Base-by-base conservation (phyloP, 1,140 invertebrate genomes). In the Agrilus planipennis region DNA sequence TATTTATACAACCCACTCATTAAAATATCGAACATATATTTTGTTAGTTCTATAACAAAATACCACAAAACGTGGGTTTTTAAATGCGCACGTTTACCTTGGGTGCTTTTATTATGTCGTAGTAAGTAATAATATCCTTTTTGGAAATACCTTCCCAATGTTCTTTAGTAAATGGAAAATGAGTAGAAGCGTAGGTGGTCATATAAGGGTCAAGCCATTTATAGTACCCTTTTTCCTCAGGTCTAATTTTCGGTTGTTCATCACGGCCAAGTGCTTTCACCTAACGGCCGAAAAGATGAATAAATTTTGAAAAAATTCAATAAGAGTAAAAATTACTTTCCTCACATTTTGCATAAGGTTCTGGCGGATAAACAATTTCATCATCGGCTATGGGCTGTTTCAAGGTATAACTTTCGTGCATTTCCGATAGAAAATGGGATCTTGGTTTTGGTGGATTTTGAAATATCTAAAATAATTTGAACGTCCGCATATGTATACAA, bases 121-220 rank as follows among this genome's bases (percentile, higher is more conserved):
- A 62, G 38, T 45, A 53, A 11, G 60, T 62, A 6, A 53, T 29
- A 17, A 62, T 53, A 43, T 62, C 51, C 45, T 57, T 55, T 38
- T 44, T 48, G 5, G 53, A 49, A 4, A 53, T 43, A 34, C 50
- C 51, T 17, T 55, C 41, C 27, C 51, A 38, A 41, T 60, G 44
- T 2, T 53, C 34, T 21, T 37, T 21, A 17, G 34, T 47, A 35
- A 53, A 57, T n/a, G 50, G 55, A 5, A 53, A 30, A 50, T 55
- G 55, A 4, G 43, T 45, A 7, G 46, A 37, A 28, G 50, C 45
- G n/a, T 52, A 53, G 17, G 53, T 57, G 1, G 55, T 62, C 37
- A 61, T 46, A 41, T 62, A 63, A 12, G 55, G 52, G 50, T 65
- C 63, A 11, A 58, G 30, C 38, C 47, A 44, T 50, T 57, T 63